phyloP scores from a whole-genome alignment of 2,888 invertebrate genomes.

The Temnothorax rugatulus region DNA sequence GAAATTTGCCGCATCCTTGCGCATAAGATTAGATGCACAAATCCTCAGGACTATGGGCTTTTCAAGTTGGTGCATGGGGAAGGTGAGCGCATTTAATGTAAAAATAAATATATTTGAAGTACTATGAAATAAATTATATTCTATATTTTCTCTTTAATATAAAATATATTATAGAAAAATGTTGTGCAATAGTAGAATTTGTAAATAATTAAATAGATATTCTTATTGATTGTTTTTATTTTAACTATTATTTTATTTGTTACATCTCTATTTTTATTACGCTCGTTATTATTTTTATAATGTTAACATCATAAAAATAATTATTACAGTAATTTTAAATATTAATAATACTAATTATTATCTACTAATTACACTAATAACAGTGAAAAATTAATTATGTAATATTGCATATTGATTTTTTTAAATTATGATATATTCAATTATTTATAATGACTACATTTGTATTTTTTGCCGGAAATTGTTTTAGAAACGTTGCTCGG shows the following conservation, averaged over 20 bases:
- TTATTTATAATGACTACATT: neutral
- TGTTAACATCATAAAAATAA: neutral
- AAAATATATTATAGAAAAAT: neutral
- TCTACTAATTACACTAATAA: neutral
- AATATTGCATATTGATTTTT: neutral
- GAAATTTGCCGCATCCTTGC: conserved; percentile 98
- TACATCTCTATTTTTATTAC: neutral
- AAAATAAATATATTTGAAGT: neutral
- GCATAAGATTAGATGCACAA: conserved; percentile 97
- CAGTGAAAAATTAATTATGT: neutral
- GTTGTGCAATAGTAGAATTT: neutral
- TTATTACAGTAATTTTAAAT: neutral
- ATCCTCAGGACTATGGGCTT: conserved; percentile 98
- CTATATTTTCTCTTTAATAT: neutral
- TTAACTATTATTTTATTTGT: neutral
- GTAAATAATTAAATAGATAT: neutral
- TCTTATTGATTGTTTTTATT: neutral
- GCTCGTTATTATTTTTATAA: neutral
- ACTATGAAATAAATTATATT: neutral
- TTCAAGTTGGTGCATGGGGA: conserved; percentile 96
- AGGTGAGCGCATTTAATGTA: conserved; percentile 87
- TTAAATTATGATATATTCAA: neutral
- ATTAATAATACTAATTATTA: neutral
- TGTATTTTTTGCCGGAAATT: neutral
- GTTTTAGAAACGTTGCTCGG: conserved; percentile 94